Percentiles rank a stretch among this genome's conserved stretches.
phyloP scores from a whole-genome alignment of 1,140 invertebrate genomes.

The Anastrepha ludens region DNA sequence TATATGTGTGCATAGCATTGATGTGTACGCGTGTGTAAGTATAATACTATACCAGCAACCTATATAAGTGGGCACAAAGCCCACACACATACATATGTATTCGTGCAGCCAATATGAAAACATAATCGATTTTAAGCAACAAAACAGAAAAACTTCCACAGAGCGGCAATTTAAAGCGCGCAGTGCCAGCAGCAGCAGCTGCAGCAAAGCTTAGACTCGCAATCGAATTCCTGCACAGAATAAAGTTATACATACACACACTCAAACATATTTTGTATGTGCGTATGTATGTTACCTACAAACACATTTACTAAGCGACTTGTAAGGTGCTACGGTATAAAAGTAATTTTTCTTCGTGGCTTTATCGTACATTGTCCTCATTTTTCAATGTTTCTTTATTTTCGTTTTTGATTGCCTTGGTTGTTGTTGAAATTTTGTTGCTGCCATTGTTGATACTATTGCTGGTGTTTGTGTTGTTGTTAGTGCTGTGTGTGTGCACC shows the following conservation, averaged over 20 bases:
- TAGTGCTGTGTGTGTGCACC: background rate
- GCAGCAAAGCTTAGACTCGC: background rate
- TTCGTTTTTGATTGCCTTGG: background rate
- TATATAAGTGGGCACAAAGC: background rate
- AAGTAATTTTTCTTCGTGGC: slow-evolving; percentile 49
- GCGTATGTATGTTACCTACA: background rate
- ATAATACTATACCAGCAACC: background rate
- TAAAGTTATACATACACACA: background rate
- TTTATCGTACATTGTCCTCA: slow-evolving; percentile 31
- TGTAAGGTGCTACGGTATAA: slow-evolving; percentile 10
- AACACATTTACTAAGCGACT: too few species aligned
- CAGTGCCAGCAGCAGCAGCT: background rate
- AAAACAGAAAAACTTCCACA: background rate
- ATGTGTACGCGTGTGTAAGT: too few species aligned
- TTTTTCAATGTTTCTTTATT: slow-evolving; percentile 14
- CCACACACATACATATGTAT: background rate
- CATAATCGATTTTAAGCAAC: slow-evolving; percentile 20
- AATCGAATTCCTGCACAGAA: background rate
- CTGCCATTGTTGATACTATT: background rate
- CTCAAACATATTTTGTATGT: background rate
- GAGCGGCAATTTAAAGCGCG: background rate
- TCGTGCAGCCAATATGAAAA: background rate
- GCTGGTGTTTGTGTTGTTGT: background rate
- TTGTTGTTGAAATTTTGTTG: background rate
- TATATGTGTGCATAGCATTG: background rate